Conservation (phyloP, 2,888 invertebrate species). For the Apodemia zela region DNA sequence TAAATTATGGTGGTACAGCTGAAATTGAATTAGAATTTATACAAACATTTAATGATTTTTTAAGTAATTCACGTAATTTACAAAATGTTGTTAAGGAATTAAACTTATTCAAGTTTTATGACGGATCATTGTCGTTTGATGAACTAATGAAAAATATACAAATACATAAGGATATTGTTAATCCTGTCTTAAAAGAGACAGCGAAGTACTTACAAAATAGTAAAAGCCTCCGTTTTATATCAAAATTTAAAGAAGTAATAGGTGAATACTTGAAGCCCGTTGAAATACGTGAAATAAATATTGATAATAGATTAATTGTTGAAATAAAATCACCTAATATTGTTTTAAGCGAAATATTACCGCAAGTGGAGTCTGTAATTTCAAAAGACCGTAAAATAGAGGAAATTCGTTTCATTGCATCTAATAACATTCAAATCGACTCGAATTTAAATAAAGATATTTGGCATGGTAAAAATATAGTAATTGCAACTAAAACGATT, state of each 20-base stretch:
- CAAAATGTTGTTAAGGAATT: too few species aligned
- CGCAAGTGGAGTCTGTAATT: slow-evolving; percentile 11
- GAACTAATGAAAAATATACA: too few species aligned
- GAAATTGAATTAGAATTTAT: slow-evolving; percentile 7
- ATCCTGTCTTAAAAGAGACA: not conserved
- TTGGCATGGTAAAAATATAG: slow-evolving; percentile 22
- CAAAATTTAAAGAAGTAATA: slow-evolving; percentile 15
- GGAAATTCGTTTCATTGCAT: slow-evolving; percentile 18
- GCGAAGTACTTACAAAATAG: slow-evolving; percentile 11
- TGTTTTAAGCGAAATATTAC: slow-evolving; percentile 9
- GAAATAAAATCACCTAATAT: slow-evolving; percentile 18
- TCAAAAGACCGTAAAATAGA: slow-evolving; percentile 10
- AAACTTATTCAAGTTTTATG: too few species aligned
- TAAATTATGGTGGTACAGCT: not conserved
- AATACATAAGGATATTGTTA: not conserved
- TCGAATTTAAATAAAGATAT: slow-evolving; percentile 1
- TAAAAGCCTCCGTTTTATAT: slow-evolving; percentile 1
- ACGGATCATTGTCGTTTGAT: too few species aligned
- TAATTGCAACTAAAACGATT: slow-evolving; percentile 11
- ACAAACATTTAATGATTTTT: not conserved
- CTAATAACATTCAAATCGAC: slow-evolving; percentile 18
- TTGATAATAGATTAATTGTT: slow-evolving; percentile 12
- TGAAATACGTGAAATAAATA: slow-evolving; percentile 1
- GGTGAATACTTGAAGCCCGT: slow-evolving; percentile 13
- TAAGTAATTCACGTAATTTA: not conserved